Conservation (phyloP, 2,888 invertebrate species). For the Cataglyphis rosenhaueri region DNA sequence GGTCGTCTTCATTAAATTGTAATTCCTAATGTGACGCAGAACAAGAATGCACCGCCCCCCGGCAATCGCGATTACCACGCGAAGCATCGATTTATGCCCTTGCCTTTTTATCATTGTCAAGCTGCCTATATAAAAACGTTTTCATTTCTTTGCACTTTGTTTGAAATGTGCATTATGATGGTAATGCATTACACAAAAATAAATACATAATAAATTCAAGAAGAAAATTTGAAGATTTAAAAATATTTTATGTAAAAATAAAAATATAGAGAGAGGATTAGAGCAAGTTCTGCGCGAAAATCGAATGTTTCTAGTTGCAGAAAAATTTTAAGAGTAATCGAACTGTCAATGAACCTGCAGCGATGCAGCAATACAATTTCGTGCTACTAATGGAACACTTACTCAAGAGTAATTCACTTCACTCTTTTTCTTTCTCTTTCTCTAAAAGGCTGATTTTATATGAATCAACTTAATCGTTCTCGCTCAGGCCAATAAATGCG, state of each 20-base stretch:
- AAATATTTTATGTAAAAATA: not conserved
- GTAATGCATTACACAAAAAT: not conserved
- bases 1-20: constrained; percentile 63
- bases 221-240: not conserved
- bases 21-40: constrained; percentile 61
- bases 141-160: not conserved
- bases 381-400: constrained; percentile 7
- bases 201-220: not conserved
- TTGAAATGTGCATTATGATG: not conserved
- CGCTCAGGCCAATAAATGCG: constrained; percentile 10
- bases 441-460: constrained; percentile 18
- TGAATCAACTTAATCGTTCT: constrained; percentile 33
- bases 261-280: not conserved
- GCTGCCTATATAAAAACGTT: not conserved
- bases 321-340: constrained; percentile 22
- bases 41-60: constrained; percentile 19
- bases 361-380: constrained; percentile 3
- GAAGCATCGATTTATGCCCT: constrained; percentile 26
- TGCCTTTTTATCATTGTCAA: not conserved
- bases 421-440: not conserved
- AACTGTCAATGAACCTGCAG: constrained; percentile 13
- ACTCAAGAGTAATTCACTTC: constrained; percentile 2
- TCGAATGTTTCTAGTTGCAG: not conserved
- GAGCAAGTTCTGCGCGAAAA: not conserved
- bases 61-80: constrained; percentile 6